A percentile compares a stretch with the other conserved stretches of the same genome.
These are phyloP conservation scores for Actinernus sp. DNA, from an alignment of 92 coral and sea anemone genomes.

Conservation along the genomic window DNA sequence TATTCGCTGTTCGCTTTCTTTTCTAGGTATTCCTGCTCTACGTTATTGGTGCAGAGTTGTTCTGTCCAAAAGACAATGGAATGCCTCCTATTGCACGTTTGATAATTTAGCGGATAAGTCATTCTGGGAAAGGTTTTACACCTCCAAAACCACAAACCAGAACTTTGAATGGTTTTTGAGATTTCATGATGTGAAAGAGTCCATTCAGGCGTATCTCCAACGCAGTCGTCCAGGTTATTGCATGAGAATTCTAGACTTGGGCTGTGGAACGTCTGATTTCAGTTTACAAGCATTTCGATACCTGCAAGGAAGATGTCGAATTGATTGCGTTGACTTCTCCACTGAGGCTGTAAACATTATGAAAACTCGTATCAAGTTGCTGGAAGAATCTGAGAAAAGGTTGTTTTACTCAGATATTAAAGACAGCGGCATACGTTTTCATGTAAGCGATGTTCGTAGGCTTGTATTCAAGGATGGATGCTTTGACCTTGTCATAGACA, in stretches of 20 bases:
- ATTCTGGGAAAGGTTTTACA: constrained; percentile 78
- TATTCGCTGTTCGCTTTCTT: no score
- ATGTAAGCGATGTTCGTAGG: constrained; percentile 55
- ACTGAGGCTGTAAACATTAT: constrained; percentile 54
- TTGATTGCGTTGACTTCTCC: constrained; percentile 81
- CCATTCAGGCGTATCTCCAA: constrained; percentile 30
- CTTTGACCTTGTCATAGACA: constrained; percentile 68
- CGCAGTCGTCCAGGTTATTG: background rate
- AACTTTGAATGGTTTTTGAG: constrained; percentile 81
- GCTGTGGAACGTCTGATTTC: constrained; percentile 85
- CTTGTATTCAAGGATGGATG: constrained; percentile 57
- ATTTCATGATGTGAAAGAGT: constrained; percentile 60
- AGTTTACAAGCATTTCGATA: constrained; percentile 54
- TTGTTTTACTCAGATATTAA: background rate
- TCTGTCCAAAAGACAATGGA: no score
- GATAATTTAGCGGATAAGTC: constrained; percentile 69
- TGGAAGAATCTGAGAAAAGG: background rate
- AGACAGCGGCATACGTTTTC: constrained; percentile 39
- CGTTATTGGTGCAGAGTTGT: no score
- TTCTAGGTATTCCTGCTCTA: no score
- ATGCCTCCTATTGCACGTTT: background rate
- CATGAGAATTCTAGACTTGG: constrained; percentile 69
- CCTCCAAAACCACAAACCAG: constrained; percentile 36
- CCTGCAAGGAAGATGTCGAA: constrained; percentile 51
- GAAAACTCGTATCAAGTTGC: constrained; percentile 19